These are phyloP conservation scores for Gambelia wislizenii DNA, from an alignment of 2,797 vertebrate genomes.

Conservation along the genomic window DNA sequence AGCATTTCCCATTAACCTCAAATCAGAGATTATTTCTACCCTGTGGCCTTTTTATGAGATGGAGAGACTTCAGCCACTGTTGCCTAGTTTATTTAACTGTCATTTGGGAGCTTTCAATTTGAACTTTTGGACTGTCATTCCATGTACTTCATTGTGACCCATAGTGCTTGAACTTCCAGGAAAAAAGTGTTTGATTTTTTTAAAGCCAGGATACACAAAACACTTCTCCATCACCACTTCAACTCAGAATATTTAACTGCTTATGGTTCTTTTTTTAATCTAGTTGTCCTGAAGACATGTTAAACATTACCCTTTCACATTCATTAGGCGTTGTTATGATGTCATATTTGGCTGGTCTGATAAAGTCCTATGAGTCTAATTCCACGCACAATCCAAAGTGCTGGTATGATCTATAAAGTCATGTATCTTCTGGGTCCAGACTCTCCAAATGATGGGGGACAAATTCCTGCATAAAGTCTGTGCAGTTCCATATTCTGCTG, in stretches of 20 bases:
- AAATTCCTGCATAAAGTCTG: no score
- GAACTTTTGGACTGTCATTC: not conserved
- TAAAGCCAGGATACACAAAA: not conserved
- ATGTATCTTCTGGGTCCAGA: no score
- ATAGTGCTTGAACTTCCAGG: not conserved
- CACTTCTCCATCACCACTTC: not conserved
- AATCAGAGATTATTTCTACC: not conserved
- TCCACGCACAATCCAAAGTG: no score
- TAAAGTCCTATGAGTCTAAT: no score
- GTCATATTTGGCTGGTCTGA: no score
- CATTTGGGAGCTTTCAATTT: not conserved
- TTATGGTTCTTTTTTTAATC: not conserved
- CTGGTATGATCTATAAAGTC: no score
- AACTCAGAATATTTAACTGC: no score
- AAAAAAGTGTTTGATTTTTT: not conserved
- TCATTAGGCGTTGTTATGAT: no score
- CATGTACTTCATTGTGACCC: not conserved
- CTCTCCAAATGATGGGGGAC: no score
- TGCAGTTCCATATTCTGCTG: no score
- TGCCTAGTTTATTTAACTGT: not conserved
- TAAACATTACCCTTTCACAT: no score
- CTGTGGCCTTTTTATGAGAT: not conserved
- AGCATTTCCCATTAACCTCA: not conserved
- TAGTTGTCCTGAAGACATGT: not conserved
- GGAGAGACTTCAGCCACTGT: not conserved